A percentile compares a stretch with the other conserved stretches of the same genome.
These are phyloP conservation scores for Sarcophilus harrisii DNA, from an alignment of 2,797 vertebrate genomes.

Conservation along the genomic window DNA sequence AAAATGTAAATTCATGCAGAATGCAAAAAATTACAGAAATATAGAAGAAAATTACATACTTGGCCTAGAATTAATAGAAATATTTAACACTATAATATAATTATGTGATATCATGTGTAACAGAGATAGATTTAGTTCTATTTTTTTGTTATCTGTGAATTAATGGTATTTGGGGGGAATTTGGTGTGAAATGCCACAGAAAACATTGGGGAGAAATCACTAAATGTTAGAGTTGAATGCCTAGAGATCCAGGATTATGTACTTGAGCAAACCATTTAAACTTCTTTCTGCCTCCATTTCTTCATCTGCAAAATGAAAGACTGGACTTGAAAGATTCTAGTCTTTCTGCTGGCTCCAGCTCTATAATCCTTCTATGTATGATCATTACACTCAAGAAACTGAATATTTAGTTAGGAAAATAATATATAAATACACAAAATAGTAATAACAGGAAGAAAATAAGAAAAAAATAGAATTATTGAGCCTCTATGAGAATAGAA, in stretches of 20 bases:
- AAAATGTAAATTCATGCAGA: background rate
- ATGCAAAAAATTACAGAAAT: background rate
- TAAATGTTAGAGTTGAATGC: background rate
- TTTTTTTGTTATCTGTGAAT: background rate
- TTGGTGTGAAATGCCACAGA: background rate
- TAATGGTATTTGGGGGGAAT: background rate
- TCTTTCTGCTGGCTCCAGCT: background rate
- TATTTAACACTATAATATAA: background rate
- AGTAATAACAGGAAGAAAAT: background rate
- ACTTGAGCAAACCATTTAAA: background rate
- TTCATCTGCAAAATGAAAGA: background rate
- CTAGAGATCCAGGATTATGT: background rate
- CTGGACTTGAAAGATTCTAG: background rate
- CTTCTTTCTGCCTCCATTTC: background rate
- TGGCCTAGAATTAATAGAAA: background rate
- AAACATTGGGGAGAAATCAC: background rate
- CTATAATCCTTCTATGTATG: background rate
- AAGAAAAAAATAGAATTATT: background rate
- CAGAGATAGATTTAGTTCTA: background rate
- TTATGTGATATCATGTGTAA: background rate
- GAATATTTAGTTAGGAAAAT: background rate
- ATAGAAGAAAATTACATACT: background rate
- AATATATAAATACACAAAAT: background rate
- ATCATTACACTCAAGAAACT: background rate
- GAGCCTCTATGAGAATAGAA: background rate